These are phyloP conservation scores for Poicephalus meyeri DNA, from an alignment of 2,113 vertebrate species.

Conservation along the genomic window DNA sequence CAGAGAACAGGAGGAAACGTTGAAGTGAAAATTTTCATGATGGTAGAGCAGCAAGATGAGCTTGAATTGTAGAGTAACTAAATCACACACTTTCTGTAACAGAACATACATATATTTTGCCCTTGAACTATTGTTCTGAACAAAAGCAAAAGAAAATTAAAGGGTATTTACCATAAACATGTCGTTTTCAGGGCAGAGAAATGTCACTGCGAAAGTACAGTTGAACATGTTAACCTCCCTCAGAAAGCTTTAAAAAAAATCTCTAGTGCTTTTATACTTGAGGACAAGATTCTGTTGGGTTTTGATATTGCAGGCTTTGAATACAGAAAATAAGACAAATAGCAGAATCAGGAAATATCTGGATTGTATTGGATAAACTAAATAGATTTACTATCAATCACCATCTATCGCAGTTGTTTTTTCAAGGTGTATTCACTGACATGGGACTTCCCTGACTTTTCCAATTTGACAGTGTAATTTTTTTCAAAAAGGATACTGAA, in stretches of 20 bases:
- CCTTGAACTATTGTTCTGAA: neutral
- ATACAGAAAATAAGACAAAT: neutral
- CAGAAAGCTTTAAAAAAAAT: neutral
- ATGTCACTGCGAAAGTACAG: neutral
- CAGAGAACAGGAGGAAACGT: neutral
- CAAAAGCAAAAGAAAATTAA: neutral
- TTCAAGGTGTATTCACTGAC: neutral
- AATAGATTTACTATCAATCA: neutral
- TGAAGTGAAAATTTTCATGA: neutral
- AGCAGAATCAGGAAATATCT: neutral
- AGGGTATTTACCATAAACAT: neutral
- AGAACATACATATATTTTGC: neutral
- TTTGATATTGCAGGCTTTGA: neutral
- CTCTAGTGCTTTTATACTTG: neutral
- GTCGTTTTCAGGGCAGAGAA: constrained; percentile 1
- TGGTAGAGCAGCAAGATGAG: neutral
- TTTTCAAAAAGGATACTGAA: neutral
- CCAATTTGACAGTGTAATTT: neutral
- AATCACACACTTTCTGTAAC: neutral
- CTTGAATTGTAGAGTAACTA: neutral
- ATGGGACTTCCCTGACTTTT: neutral
- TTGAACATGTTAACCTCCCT: neutral
- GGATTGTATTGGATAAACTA: neutral
- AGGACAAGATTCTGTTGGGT: neutral
- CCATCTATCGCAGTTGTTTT: neutral